These are phyloP conservation scores for Atta cephalotes DNA, from an alignment of 1,140 invertebrate genomes.

Conservation along the genomic window DNA sequence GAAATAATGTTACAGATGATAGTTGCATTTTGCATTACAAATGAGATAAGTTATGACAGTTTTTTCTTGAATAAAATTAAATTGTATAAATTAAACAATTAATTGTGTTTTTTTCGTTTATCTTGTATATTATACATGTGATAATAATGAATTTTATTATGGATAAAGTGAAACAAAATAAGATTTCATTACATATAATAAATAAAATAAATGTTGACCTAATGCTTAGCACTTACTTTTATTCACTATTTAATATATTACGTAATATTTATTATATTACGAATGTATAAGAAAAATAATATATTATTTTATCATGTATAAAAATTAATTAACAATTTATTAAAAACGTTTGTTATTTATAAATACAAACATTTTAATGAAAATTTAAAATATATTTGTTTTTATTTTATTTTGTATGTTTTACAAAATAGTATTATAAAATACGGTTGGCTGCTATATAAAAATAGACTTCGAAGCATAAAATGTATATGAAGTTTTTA, in stretches of 20 bases:
- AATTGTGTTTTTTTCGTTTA: not conserved
- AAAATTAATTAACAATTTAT: not conserved
- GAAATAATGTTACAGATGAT: not conserved
- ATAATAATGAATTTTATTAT: not conserved
- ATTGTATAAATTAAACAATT: not conserved
- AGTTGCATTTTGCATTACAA: not conserved
- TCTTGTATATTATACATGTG: not conserved
- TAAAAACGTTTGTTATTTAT: constrained; percentile 5
- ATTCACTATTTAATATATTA: not conserved
- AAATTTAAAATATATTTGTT: not conserved
- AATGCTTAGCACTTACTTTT: not conserved
- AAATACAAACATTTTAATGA: not conserved
- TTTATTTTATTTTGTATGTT: not conserved
- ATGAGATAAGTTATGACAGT: not conserved
- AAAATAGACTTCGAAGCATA: not conserved
- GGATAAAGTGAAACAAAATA: not conserved
- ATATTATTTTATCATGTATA: not conserved
- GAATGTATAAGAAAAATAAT: not conserved
- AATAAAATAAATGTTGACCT: not conserved
- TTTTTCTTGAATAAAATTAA: constrained; percentile 2
- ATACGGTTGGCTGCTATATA: not conserved
- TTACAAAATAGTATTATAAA: constrained; percentile 14
- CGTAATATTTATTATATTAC: not conserved
- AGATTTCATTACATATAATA: not conserved
- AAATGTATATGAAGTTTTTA: constrained; percentile 11